phyloP scores from a whole-genome alignment of 1,140 invertebrate genomes.

The Andricus grossulariae region DNA sequence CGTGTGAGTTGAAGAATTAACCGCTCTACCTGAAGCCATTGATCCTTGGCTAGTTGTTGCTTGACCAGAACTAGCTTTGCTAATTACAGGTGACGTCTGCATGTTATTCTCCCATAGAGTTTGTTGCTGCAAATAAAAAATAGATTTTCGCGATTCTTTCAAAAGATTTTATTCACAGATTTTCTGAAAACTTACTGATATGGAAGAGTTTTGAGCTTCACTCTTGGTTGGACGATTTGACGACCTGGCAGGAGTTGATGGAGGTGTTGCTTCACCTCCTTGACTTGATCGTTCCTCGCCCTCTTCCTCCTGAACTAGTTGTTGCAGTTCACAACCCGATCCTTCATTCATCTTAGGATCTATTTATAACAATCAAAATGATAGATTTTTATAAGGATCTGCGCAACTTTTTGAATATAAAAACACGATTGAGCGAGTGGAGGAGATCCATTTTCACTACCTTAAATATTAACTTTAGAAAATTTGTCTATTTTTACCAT shows the following conservation, averaged over 20 bases:
- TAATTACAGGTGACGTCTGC: constrained; percentile 68
- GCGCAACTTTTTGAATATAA: no score
- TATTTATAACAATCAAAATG: no score
- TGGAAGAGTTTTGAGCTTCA: constrained; percentile 56
- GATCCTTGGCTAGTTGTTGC: constrained; percentile 71
- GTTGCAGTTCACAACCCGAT: constrained; percentile 67
- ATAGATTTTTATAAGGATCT: no score
- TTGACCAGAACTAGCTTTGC: constrained; percentile 72
- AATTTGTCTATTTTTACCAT: no score
- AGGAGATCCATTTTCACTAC: no score
- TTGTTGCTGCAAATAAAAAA: constrained; percentile 64
- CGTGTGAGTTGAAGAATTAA: constrained; percentile 65
- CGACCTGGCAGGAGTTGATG: constrained; percentile 65
- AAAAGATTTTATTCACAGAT: not conserved
- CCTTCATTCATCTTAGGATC: constrained; percentile 62
- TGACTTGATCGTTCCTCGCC: constrained; percentile 65
- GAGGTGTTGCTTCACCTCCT: constrained; percentile 67
- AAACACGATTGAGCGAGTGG: no score
- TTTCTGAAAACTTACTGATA: constrained; percentile 53
- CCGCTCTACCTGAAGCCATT: constrained; percentile 68
- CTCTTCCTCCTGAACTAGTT: constrained; percentile 71
- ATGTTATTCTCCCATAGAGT: constrained; percentile 66
- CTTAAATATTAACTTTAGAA: no score
- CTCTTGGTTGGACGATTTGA: constrained; percentile 56
- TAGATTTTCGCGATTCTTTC: constrained; percentile 32